Evolutionary conservation across 1,140 invertebrate species (phyloP), one percentile per base, ranked within the genome.

Genomic region (Mesaphorura yosii): DNA sequence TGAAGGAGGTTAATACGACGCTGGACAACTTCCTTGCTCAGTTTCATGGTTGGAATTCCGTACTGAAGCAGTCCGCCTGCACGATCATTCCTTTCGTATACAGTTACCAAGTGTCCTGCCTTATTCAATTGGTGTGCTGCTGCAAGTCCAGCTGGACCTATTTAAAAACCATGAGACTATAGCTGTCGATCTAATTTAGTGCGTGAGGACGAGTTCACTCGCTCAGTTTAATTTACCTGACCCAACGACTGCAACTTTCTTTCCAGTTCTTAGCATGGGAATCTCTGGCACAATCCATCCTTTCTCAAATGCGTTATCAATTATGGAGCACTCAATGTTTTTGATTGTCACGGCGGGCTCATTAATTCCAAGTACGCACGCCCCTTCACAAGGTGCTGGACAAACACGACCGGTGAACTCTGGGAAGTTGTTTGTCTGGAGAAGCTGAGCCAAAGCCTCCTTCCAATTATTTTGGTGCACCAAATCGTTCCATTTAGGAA

Each of bases 401-500:
- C 95, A 99, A 10, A 97, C 93, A 65, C 95, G 75, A 3, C 95
- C 95, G 44, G 94, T 98, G 67, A 98, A 98, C 72, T 99, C 95
- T 78, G 95, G 95, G 73, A 99, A 98, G 68, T 98, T 98, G 67
- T 98, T 98, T 1, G 95, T 99, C 70, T 98, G 94, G 51, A 96
- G 72, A 25, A 99, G 75, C 64, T 96, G 90, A 59, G 86, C 80
- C 1, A 98, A 72, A n/a, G 96, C 96, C 69, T 96, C 88, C 56
- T 85, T 81, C 95, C 95, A 99, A 66, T 96, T 88, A 46, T 86
- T 84, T 58, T 86, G 81, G 72, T 88, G 97, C 2, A 98, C 77
- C 0, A 98, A 78, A 70, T 97, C 88, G 71, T 99, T 99, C 90
- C 92, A 99, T 73, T 96, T 96, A 22, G 95, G 95, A 66, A 99